phyloP scores from a whole-genome alignment of 2,113 vertebrate genomes.

The Nothocercus julius region DNA sequence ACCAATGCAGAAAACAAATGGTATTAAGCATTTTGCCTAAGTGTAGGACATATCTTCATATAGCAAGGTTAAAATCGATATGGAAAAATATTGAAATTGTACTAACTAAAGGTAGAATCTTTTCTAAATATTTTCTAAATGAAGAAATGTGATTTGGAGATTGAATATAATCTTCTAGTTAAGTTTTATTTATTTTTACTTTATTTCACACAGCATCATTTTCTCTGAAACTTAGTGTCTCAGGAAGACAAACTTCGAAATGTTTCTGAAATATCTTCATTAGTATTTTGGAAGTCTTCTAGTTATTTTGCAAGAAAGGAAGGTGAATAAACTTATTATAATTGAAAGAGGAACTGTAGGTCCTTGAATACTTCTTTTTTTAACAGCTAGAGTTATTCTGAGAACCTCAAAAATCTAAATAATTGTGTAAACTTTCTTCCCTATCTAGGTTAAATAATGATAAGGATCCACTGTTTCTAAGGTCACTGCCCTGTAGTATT shows the following conservation, averaged over 20 bases:
- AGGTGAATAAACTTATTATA: background rate
- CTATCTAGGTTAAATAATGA: background rate
- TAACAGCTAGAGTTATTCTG: background rate
- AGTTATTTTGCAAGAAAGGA: background rate
- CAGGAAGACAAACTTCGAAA: background rate
- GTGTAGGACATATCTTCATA: fast-evolving
- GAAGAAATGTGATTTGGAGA: background rate
- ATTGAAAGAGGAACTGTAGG: background rate
- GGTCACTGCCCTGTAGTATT: fast-evolving
- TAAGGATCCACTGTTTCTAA: background rate
- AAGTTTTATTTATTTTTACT: background rate
- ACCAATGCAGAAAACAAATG: background rate
- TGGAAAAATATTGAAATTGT: background rate
- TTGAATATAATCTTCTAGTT: background rate
- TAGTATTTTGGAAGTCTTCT: background rate
- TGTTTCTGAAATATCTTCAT: background rate
- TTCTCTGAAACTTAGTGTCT: background rate
- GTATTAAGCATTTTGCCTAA: background rate
- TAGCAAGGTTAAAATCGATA: background rate
- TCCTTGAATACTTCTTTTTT: background rate
- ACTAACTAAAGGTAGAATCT: background rate
- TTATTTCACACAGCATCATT: background rate
- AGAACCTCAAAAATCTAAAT: background rate
- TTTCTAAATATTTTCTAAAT: slow-evolving; percentile 16
- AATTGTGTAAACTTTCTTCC: background rate